Evolutionary conservation across 2,113 vertebrate species (phyloP).

Genomic region (Eurystomus gularis): DNA sequence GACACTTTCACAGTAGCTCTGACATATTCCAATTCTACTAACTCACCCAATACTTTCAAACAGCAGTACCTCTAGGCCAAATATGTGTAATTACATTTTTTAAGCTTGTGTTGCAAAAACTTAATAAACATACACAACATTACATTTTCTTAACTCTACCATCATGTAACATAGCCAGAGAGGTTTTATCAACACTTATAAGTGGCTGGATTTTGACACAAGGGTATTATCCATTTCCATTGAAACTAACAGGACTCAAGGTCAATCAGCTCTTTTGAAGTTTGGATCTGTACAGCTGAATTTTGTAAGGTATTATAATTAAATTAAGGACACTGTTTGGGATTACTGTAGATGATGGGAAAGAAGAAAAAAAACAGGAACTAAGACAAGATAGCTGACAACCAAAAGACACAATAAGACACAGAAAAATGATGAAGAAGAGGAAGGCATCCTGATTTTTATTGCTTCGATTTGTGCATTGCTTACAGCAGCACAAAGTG

Average conservation of each 20-base stretch:
- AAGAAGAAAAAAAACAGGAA: background rate
- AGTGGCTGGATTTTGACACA: background rate
- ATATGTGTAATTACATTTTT: background rate
- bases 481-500: background rate
- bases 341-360: background rate
- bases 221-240: background rate
- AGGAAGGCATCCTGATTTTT: background rate
- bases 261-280: background rate
- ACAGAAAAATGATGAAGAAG: background rate
- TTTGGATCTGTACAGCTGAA: background rate
- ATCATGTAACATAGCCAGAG: background rate
- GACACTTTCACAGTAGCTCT: background rate
- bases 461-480: background rate
- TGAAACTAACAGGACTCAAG: background rate
- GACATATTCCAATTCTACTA: background rate
- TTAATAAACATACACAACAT: background rate
- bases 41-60: background rate
- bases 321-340: background rate
- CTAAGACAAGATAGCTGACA: background rate
- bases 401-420: background rate
- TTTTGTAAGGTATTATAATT: background rate
- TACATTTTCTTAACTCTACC: background rate
- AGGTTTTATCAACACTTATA: background rate
- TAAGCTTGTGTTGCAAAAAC: background rate
- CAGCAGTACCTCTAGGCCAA: background rate